phyloP scores from a whole-genome alignment of 53 echinoderm and acorn worm genomes.

The Apostichopus leukothele region DNA sequence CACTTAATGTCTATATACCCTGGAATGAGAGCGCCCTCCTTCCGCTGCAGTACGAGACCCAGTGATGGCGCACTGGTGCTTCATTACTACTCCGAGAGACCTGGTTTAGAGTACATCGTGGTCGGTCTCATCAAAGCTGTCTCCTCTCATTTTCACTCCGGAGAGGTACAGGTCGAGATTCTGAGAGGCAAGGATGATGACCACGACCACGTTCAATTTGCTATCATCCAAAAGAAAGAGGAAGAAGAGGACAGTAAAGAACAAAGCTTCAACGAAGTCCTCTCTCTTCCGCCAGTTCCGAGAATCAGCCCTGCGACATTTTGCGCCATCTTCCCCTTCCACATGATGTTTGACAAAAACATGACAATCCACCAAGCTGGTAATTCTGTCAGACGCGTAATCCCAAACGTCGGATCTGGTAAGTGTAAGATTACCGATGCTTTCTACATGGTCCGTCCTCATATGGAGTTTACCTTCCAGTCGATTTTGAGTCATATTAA shows the following conservation, averaged over 20 bases:
- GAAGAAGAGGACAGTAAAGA: slow-evolving; percentile 40
- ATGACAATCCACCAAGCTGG: slow-evolving; percentile 84
- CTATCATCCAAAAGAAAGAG: slow-evolving; percentile 75
- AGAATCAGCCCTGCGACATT: slow-evolving; percentile 80
- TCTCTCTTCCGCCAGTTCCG: slow-evolving; percentile 63
- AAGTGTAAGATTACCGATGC: slow-evolving; percentile 70
- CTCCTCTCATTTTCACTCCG: slow-evolving; percentile 74
- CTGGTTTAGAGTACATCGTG: slow-evolving; percentile 88
- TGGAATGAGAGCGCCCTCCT: slow-evolving; percentile 96
- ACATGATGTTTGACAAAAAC: slow-evolving; percentile 86
- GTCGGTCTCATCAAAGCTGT: slow-evolving; percentile 87
- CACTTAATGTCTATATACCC: slow-evolving; percentile 95
- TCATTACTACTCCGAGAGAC: slow-evolving; percentile 96
- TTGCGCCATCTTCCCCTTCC: slow-evolving; percentile 90
- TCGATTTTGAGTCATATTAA: slow-evolving; percentile 92
- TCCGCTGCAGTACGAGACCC: slow-evolving; percentile 85
- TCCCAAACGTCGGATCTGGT: slow-evolving; percentile 66
- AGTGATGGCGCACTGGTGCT: slow-evolving; percentile 94
- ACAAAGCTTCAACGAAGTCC: slow-evolving; percentile 49
- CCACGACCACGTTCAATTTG: slow-evolving; percentile 96
- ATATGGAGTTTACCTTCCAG: slow-evolving; percentile 93
- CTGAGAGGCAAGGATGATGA: slow-evolving; percentile 83
- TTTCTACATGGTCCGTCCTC: slow-evolving; percentile 86
- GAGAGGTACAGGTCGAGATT: slow-evolving; percentile 87
- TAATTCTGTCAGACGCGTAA: slow-evolving; percentile 80